phyloP scores from a whole-genome alignment of 2,113 vertebrate species.

The Neodon shergylaensis region DNA sequence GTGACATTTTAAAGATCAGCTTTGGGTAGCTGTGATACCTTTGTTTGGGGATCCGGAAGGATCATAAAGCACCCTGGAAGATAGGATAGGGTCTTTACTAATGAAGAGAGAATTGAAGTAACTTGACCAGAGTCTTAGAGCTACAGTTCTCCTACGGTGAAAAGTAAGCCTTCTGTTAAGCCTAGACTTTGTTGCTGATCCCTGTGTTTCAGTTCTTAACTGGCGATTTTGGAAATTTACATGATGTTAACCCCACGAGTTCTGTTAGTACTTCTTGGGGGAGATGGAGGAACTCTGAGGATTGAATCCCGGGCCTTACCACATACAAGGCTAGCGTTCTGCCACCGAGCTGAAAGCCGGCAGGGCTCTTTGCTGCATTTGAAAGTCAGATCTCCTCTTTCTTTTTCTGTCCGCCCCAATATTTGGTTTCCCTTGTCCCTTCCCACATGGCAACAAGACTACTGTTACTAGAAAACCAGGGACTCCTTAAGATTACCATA shows the following conservation, averaged over 20 bases:
- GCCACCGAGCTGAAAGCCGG: background rate
- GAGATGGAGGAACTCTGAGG: too few relatives aligned
- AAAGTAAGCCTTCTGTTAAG: background rate
- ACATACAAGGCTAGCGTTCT: background rate
- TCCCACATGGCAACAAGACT: background rate
- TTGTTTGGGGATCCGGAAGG: background rate
- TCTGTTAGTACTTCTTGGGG: background rate
- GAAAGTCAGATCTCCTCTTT: background rate
- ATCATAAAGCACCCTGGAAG: background rate
- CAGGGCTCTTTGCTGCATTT: constrained; percentile 9
- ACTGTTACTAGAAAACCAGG: background rate
- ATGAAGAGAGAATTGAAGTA: constrained; percentile 29
- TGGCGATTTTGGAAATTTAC: background rate
- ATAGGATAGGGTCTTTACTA: background rate
- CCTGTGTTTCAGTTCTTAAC: background rate
- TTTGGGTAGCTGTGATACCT: background rate
- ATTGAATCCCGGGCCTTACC: background rate
- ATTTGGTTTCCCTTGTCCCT: background rate
- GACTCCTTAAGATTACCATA: background rate
- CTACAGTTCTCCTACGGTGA: background rate
- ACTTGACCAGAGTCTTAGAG: background rate
- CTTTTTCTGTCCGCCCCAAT: background rate
- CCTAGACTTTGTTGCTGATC: background rate
- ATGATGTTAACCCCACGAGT: background rate
- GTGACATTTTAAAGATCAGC: constrained; percentile 49